Conservation (phyloP, 1,140 invertebrate genomes). For the Paraescarpia echinospica region DNA sequence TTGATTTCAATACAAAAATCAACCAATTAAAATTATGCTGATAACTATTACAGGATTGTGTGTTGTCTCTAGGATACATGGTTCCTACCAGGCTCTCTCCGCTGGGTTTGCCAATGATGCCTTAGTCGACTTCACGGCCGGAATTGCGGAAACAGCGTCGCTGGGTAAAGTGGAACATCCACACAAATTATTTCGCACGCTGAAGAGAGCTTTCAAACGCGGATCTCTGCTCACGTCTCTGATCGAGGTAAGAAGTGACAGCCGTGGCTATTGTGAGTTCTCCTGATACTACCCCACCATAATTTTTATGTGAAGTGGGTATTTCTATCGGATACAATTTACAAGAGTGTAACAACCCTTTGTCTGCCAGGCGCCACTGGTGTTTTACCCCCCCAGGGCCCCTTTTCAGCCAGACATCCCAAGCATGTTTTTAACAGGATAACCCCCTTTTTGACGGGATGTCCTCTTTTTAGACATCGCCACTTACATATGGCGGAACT, state of each 20-base stretch:
- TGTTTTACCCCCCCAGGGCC: too few species aligned
- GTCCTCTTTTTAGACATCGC: too few species aligned
- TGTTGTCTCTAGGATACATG: constrained; percentile 51
- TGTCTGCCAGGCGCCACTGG: too few species aligned
- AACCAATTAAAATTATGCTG: not conserved
- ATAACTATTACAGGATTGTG: not conserved
- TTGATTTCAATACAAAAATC: too few species aligned
- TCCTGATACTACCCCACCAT: not conserved
- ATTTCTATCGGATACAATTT: too few species aligned
- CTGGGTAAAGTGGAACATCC: constrained; percentile 49
- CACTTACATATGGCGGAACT: too few species aligned
- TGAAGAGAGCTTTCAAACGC: constrained; percentile 45
- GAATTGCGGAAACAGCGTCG: constrained; percentile 61
- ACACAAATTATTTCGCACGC: constrained; percentile 55
- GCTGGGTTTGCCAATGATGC: constrained; percentile 62
- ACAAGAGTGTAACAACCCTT: too few species aligned
- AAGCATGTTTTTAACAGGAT: too few species aligned
- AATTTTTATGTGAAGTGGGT: too few species aligned
- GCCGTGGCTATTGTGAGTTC: not conserved
- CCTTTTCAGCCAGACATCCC: too few species aligned
- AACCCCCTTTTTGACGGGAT: too few species aligned
- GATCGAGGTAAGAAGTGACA: constrained; percentile 45
- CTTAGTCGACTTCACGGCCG: constrained; percentile 63
- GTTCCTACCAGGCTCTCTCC: constrained; percentile 61
- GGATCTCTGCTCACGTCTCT: constrained; percentile 61